Conservation (phyloP, 2,797 vertebrate species). For the Paratrypauchen microcephalus region DNA sequence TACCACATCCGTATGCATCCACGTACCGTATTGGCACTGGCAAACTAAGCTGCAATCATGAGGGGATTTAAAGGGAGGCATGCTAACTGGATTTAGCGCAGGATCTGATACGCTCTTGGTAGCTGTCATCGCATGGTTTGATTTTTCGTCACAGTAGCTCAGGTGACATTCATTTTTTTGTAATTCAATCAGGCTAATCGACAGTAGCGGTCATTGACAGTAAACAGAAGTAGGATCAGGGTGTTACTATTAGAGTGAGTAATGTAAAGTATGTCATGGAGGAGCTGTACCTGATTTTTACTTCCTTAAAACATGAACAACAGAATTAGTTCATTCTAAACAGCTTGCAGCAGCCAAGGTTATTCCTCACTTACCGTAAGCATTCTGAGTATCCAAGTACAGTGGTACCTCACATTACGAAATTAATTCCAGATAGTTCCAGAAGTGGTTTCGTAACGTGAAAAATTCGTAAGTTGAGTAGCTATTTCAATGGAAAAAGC, state of each 20-base stretch:
- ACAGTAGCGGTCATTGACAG: not conserved
- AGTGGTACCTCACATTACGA: too few relatives aligned
- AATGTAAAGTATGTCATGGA: not conserved
- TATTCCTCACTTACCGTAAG: too few relatives aligned
- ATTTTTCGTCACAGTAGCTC: not conserved
- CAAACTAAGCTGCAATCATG: not conserved
- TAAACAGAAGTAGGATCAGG: not conserved
- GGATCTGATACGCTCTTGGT: not conserved
- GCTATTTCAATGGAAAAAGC: too few relatives aligned
- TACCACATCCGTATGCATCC: not conserved
- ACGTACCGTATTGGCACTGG: not conserved
- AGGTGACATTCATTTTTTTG: not conserved
- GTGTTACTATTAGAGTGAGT: too few relatives aligned
- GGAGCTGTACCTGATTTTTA: too few relatives aligned
- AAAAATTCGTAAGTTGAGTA: too few relatives aligned
- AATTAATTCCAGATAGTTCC: too few relatives aligned
- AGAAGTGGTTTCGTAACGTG: too few relatives aligned
- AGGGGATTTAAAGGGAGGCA: not conserved
- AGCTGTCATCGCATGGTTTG: not conserved
- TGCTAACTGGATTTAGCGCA: constrained; percentile 1
- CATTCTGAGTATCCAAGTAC: too few relatives aligned
- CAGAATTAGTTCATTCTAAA: too few relatives aligned
- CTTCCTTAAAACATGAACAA: too few relatives aligned
- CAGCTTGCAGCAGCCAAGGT: too few relatives aligned
- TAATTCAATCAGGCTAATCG: not conserved